Conservation (phyloP, 2,113 vertebrate genomes). For the Jaculus jaculus region DNA sequence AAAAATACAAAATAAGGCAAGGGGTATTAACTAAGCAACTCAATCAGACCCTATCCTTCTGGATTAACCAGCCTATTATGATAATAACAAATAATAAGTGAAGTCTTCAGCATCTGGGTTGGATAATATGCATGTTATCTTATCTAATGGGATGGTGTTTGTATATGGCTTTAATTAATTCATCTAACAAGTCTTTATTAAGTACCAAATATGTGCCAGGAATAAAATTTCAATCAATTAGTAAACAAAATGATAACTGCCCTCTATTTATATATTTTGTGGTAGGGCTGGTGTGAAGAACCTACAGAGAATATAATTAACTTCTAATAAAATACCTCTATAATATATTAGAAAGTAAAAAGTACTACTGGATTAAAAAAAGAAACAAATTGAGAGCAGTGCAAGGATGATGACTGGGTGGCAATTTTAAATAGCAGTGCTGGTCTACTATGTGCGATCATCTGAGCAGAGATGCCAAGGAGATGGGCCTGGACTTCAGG, state of each 20-base stretch:
- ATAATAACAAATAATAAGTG: background rate
- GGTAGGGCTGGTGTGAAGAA: background rate
- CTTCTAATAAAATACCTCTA: background rate
- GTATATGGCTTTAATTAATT: background rate
- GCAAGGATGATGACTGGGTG: too few species aligned
- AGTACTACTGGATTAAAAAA: background rate
- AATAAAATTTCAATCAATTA: background rate
- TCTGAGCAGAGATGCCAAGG: background rate
- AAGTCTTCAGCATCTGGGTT: background rate
- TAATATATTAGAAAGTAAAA: background rate
- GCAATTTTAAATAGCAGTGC: background rate
- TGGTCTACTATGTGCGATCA: background rate
- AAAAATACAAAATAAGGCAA: background rate
- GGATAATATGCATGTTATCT: background rate
- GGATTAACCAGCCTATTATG: constrained; percentile 19
- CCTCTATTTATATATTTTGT: background rate
- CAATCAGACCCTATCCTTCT: background rate
- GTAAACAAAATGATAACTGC: background rate
- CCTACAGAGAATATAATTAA: background rate
- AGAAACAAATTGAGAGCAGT: background rate
- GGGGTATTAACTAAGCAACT: background rate
- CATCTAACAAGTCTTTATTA: background rate
- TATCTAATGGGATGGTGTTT: background rate
- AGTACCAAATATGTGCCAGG: background rate
- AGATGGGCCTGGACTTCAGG: background rate